Percentiles rank a stretch among this genome's conserved stretches.
These are phyloP conservation scores for Oscheius sp. DNA, from an alignment of 2,888 invertebrate genomes.

Conservation along the genomic window DNA sequence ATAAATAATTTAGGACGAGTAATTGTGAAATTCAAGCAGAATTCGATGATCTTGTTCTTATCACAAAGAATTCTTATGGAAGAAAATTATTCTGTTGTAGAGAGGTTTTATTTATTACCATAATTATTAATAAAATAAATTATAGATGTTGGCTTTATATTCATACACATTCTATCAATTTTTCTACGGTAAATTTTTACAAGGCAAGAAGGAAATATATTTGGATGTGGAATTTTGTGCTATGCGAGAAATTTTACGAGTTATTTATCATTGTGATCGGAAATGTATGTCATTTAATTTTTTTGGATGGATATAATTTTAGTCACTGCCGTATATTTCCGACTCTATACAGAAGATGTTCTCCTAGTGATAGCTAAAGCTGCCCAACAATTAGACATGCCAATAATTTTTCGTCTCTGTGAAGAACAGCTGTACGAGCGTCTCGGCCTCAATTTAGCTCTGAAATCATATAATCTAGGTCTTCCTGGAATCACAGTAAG, in stretches of 20 bases:
- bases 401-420: slow-evolving; percentile 5
- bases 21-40: not conserved
- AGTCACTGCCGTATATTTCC: slow-evolving; percentile 3
- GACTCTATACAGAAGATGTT: not conserved
- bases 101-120: not conserved
- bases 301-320: not conserved
- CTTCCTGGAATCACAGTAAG: not conserved
- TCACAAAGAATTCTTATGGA: not conserved
- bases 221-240: not conserved
- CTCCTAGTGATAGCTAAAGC: not conserved
- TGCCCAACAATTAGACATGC: not conserved
- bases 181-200: not conserved
- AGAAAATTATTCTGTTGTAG: slow-evolving; percentile 8
- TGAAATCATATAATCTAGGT: not conserved
- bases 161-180: not conserved
- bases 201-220: slow-evolving; percentile 6
- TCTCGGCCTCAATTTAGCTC: not conserved
- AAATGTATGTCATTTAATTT: not conserved
- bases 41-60: slow-evolving; percentile 6
- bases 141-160: not conserved
- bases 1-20: not conserved
- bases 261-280: slow-evolving; percentile 6
- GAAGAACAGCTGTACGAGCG: not conserved
- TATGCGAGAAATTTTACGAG: not conserved
- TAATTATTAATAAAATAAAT: not conserved